Evolutionary conservation across 2,113 vertebrate species (phyloP), one percentile per base, ranked within the genome.

Genomic region (Dolichotis patagonum): DNA sequence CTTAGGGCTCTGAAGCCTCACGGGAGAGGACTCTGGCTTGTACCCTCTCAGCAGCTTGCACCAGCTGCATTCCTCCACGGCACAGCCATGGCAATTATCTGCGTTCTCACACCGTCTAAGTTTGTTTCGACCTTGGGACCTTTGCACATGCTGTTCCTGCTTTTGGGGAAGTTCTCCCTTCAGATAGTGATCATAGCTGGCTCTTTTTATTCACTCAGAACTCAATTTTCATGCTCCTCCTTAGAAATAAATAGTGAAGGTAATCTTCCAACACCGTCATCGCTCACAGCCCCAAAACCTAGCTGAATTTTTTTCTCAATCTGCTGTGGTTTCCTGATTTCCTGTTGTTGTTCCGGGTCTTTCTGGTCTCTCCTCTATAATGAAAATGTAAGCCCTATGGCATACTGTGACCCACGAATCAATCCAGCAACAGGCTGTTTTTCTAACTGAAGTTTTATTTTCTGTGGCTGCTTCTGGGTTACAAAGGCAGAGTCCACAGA

Each of bases 1-100:
- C 54, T 69, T 20, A 5, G 69, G 22, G 32, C 22, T 60, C 3
- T 41, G 75, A n/a, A 81, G 85, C n/a, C 22, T 14, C 26, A 0
- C 0, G 0, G 1, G 28, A 12, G 35, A 43, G 19, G 35, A 69
- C 43, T 13, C 62, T 1, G 3, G 3, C 46, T 87, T 60, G 3
- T 4, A 2, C 4, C 82, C 60, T 30, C 26, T 19, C 20, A 0
- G 5, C 19, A 49, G 30, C 67, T 49, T 32, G 2, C 14, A 41
- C 1, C 2, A 28, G 9, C 60, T 35, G 26, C 22, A 0, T 4
- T 1, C 9, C 11, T n/a, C 26, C 16, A 3, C 41, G 65, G 16
- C 0, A 24, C 3, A 69, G 87, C 65, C 12, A 0, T 11, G 0
- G 10, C 7, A 24, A 5, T 6, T 0, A 0, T 63, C 41, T 52